A percentile compares a stretch with the other conserved stretches of the same genome.
These are phyloP conservation scores for Maconellicoccus hirsutus DNA, from an alignment of 1,140 invertebrate genomes.

Conservation along the genomic window DNA sequence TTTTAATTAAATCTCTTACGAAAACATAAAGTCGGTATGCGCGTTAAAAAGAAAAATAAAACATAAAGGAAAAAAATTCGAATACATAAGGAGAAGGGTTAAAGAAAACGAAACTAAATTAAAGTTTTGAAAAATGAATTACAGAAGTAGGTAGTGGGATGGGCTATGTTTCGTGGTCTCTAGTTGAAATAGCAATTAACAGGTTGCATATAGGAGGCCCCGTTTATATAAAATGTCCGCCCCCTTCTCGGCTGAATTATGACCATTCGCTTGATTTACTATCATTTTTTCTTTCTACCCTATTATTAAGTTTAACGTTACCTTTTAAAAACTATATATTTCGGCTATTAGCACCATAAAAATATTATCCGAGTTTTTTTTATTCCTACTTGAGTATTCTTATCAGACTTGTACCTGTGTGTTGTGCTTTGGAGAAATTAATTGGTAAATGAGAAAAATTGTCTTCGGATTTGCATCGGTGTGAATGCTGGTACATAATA, in stretches of 20 bases:
- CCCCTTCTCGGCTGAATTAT: background rate
- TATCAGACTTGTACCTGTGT: background rate
- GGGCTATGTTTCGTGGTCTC: background rate
- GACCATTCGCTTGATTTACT: slow-evolving; percentile 8
- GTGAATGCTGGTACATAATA: background rate
- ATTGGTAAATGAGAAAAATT: background rate
- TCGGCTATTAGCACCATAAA: background rate
- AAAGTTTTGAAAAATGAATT: slow-evolving; percentile 10
- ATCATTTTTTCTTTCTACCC: slow-evolving; percentile 9
- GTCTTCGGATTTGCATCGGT: background rate
- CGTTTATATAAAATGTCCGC: background rate
- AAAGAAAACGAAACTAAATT: slow-evolving; percentile 5
- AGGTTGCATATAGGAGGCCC: slow-evolving; percentile 6
- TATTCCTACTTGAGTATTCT: background rate
- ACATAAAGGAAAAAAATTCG: background rate
- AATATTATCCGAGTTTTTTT: slow-evolving; percentile 1
- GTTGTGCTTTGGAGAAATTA: too few relatives aligned
- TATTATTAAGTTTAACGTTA: slow-evolving; percentile 4
- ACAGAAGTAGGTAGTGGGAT: slow-evolving; percentile 3
- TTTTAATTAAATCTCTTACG: background rate
- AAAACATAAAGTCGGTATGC: background rate
- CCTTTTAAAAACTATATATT: background rate
- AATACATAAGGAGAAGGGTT: background rate
- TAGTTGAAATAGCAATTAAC: background rate
- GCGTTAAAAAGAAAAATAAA: background rate